Evolutionary conservation across 2,888 invertebrate genomes (phyloP).

Genomic region (Tyria jacobaeae): DNA sequence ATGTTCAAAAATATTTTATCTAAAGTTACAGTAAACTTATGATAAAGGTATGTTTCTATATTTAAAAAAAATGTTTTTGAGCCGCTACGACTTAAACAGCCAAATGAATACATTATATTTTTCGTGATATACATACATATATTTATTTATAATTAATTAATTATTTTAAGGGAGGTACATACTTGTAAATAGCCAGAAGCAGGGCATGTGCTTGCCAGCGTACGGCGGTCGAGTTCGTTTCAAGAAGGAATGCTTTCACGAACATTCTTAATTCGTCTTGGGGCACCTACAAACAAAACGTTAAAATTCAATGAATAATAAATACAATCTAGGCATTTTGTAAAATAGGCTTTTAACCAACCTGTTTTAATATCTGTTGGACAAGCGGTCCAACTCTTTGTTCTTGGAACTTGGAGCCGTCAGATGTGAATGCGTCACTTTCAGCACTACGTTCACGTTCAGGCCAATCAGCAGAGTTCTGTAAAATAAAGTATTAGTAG

Average conservation of each 20-base stretch:
- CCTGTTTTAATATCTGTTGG: slow-evolving; percentile 81
- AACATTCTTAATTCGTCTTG: slow-evolving; percentile 90
- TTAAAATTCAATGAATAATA: neutral
- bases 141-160: too few species aligned
- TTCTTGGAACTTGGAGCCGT: slow-evolving; percentile 83
- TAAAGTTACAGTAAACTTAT: too few species aligned
- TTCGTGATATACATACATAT: too few species aligned
- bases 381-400: slow-evolving; percentile 77
- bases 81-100: too few species aligned
- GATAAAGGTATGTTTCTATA: too few species aligned
- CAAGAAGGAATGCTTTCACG: slow-evolving; percentile 95
- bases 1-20: too few species aligned
- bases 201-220: slow-evolving; percentile 98
- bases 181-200: slow-evolving; percentile 93
- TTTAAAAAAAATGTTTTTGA: too few species aligned
- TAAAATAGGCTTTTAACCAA: slow-evolving; percentile 29
- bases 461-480: slow-evolving; percentile 70
- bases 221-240: slow-evolving; percentile 96
- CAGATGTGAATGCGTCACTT: slow-evolving; percentile 77
- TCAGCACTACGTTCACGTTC: slow-evolving; percentile 82
- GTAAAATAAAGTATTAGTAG: slow-evolving; percentile 1
- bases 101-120: too few species aligned
- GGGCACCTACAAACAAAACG: slow-evolving; percentile 73
- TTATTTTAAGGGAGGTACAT: slow-evolving; percentile 54
- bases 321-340: neutral